A percentile compares a stretch with the other conserved stretches of the same genome.
phyloP scores from a whole-genome alignment of 2,113 vertebrate species.

The Empidonax alnorum region DNA sequence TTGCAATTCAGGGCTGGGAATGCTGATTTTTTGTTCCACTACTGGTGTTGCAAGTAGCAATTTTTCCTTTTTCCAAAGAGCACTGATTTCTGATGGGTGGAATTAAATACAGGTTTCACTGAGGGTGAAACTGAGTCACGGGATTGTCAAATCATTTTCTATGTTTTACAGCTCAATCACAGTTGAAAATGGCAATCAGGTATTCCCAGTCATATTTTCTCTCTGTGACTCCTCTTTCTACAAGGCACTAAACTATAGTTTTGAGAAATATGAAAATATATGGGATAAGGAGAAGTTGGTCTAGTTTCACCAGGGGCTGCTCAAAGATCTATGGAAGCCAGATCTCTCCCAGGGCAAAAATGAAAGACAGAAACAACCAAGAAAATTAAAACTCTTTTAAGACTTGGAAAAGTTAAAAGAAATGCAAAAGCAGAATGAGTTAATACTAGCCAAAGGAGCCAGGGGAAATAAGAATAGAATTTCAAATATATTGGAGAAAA shows the following conservation, averaged over 20 bases:
- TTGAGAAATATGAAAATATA: slow-evolving; percentile 17
- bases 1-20: neutral
- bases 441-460: slow-evolving; percentile 47
- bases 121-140: neutral
- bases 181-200: neutral
- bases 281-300: neutral
- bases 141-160: neutral
- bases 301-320: neutral
- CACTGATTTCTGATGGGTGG: neutral
- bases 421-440: slow-evolving; percentile 42
- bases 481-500: slow-evolving; percentile 27
- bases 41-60: neutral
- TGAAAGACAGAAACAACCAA: neutral
- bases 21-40: neutral
- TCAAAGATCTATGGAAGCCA: neutral
- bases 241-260: neutral
- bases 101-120: neutral
- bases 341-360: slow-evolving; percentile 17
- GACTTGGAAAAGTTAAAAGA: slow-evolving; percentile 37
- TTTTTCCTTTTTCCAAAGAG: neutral
- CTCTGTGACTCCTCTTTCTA: neutral
- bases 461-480: slow-evolving; percentile 54
- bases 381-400: slow-evolving; percentile 51
- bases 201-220: neutral
- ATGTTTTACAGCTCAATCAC: neutral